Percentiles rank a stretch among this genome's conserved stretches.
phyloP scores from a whole-genome alignment of 2,888 invertebrate genomes.

The Drosophila diplacantha region DNA sequence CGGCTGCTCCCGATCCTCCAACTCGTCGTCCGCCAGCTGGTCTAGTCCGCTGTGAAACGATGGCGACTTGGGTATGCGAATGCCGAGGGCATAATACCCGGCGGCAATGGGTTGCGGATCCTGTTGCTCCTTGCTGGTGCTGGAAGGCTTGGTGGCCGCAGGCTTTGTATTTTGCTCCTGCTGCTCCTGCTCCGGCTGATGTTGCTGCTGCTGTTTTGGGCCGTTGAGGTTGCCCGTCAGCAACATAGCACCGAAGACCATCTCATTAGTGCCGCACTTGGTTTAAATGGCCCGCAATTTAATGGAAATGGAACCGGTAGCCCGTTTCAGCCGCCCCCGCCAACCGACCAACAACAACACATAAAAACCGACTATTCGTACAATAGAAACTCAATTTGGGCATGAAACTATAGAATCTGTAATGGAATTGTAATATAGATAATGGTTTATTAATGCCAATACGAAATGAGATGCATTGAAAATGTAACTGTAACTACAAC shows the following conservation, averaged over 20 bases:
- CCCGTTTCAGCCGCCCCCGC: conserved; percentile 36
- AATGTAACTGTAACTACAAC: conserved; percentile 4
- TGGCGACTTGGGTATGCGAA: conserved; percentile 89
- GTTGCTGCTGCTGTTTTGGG: conserved; percentile 58
- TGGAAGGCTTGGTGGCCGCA: conserved; percentile 6
- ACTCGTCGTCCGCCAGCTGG: conserved; percentile 80
- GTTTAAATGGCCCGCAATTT: conserved; percentile 57
- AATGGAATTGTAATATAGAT: conserved; percentile 63
- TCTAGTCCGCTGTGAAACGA: conserved; percentile 92
- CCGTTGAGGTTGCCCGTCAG: conserved; percentile 77
- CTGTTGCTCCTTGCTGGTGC: conserved; percentile 30
- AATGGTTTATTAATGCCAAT: conserved; percentile 46
- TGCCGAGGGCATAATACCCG: conserved; percentile 78
- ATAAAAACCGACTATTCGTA: conserved; percentile 25
- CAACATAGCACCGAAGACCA: conserved; percentile 78
- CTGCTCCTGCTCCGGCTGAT: conserved; percentile 29
- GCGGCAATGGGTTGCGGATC: conserved; percentile 31
- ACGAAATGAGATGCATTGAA: conserved; percentile 22
- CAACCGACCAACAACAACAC: conserved; percentile 28
- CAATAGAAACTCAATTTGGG: conserved; percentile 32
- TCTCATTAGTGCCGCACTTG: conserved; percentile 75
- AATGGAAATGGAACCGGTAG: conserved; percentile 36
- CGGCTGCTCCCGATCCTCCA: conserved; percentile 31
- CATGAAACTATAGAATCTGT: conserved; percentile 62
- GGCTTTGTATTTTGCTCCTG: conserved; percentile 14